Conservation (phyloP, 2,113 vertebrate species). For the Campylorhamphus procurvoides region DNA sequence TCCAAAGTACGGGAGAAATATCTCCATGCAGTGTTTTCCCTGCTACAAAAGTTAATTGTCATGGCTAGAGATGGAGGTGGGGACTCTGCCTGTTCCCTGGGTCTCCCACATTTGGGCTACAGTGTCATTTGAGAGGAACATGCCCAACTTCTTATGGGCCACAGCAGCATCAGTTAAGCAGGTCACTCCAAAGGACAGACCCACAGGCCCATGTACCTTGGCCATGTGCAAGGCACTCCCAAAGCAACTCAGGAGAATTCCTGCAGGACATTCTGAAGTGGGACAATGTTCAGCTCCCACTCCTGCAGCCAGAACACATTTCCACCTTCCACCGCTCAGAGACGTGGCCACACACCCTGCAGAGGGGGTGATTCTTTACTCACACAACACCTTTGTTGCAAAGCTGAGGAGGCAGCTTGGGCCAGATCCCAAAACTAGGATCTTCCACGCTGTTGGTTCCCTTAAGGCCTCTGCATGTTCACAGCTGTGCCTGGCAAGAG, state of each 20-base stretch:
- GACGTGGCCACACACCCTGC: not conserved
- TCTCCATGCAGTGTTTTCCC: not conserved
- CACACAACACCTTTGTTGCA: not conserved
- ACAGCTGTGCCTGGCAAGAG: not conserved
- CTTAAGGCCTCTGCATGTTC: not conserved
- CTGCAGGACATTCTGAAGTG: not conserved
- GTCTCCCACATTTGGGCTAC: not conserved
- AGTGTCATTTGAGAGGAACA: not conserved
- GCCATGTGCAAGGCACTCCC: not conserved
- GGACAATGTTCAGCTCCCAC: not conserved
- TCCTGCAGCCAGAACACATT: not conserved
- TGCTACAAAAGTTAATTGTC: not conserved
- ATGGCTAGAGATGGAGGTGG: not conserved
- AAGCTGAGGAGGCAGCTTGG: rapidly evolving
- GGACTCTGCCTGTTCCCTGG: not conserved
- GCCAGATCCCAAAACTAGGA: not conserved
- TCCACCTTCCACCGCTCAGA: not conserved
- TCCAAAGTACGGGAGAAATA: not conserved
- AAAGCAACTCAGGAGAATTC: not conserved
- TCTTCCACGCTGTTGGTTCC: not conserved
- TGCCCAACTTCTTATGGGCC: not conserved
- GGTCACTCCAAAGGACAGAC: not conserved
- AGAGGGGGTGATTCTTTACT: not conserved
- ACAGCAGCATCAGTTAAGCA: not conserved
- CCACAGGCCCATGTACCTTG: not conserved